Evolutionary conservation across 1,140 invertebrate genomes (phyloP).

Genomic region (Anthonomus grandis): DNA sequence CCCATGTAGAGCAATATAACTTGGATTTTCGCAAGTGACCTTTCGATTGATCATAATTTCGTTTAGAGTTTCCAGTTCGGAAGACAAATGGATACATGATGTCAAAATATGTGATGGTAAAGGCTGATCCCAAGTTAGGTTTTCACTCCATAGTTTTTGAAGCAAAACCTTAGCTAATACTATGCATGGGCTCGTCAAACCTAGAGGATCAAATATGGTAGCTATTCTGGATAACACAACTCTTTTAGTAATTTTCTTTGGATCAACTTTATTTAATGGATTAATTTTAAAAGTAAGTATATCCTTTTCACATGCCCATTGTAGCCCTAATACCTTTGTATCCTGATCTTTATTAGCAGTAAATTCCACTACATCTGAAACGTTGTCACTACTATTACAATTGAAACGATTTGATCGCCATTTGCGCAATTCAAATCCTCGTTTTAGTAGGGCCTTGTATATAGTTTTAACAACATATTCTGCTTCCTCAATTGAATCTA

Average conservation of each 20-base stretch:
- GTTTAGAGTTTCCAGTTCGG: not conserved
- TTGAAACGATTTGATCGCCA: conserved; percentile 31
- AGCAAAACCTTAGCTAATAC: conserved; percentile 41
- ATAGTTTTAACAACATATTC: conserved; percentile 17
- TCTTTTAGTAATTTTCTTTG: conserved; percentile 21
- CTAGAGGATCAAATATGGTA: conserved; percentile 37
- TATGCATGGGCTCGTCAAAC: conserved; percentile 36
- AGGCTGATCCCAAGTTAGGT: conserved; percentile 44
- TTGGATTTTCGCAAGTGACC: no score
- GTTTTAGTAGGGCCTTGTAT: no score
- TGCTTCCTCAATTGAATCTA: conserved; percentile 28
- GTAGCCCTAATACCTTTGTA: no score
- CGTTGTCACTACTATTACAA: conserved; percentile 44
- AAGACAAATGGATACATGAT: not conserved
- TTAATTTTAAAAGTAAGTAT: no score
- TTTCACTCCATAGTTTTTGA: conserved; percentile 41
- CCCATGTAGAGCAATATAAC: no score
- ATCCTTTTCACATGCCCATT: no score
- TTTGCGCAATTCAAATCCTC: conserved; percentile 37
- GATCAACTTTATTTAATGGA: no score
- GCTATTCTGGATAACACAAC: conserved; percentile 28
- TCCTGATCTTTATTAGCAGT: not conserved
- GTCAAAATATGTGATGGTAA: conserved; percentile 28
- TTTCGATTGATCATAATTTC: not conserved
- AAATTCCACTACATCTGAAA: conserved; percentile 29